Conservation (phyloP, 2,888 invertebrate species). For the Schizaphis graminum region DNA sequence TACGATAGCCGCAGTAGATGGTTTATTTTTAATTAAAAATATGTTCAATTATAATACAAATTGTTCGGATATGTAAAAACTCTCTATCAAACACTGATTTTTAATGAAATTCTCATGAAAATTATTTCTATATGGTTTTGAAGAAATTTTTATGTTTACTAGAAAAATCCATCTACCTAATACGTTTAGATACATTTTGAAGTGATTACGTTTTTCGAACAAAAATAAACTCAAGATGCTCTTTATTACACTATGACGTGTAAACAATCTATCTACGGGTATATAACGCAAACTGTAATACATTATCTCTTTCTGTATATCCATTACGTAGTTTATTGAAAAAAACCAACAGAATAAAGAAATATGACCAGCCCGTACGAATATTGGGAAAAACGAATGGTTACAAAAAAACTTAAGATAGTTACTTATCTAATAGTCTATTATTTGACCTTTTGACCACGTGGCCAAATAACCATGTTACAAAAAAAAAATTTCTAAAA, state of each 20-base stretch:
- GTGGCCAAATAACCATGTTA: too few species aligned
- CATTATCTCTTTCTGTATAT: not conserved
- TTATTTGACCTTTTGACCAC: constrained; percentile 3
- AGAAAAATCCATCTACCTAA: not conserved
- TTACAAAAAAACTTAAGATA: not conserved
- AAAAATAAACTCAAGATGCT: not conserved
- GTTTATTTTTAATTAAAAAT: not conserved
- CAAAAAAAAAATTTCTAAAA: not conserved
- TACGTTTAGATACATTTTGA: not conserved
- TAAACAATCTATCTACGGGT: not conserved
- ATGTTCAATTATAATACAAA: not conserved
- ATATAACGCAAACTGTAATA: not conserved
- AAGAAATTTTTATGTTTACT: not conserved
- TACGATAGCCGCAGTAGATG: too few species aligned
- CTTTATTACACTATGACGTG: not conserved
- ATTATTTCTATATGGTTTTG: not conserved
- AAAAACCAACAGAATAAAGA: not conserved
- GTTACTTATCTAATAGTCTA: not conserved
- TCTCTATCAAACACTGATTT: not conserved
- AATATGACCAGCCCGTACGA: not conserved
- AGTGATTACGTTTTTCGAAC: not conserved
- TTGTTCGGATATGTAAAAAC: not conserved
- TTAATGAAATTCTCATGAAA: not conserved
- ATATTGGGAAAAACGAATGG: not conserved
- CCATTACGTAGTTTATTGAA: constrained; percentile 3